phyloP scores from a whole-genome alignment of 2,797 vertebrate genomes.

The Lacerta viridis region DNA sequence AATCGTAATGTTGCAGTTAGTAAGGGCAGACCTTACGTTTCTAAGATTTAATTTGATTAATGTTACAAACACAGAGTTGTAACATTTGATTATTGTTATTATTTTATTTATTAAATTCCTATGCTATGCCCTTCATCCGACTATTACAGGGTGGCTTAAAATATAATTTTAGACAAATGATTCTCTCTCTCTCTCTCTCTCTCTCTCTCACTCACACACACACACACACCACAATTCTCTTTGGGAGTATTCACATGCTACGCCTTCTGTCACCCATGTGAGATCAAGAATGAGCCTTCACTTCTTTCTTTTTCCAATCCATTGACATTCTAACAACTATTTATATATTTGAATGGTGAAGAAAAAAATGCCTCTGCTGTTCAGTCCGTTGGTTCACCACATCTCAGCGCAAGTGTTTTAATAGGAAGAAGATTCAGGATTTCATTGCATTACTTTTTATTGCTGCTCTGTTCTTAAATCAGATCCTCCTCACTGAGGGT shows the following conservation, averaged over 20 bases:
- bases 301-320: too few species aligned
- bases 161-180: too few species aligned
- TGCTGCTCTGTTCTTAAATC: constrained; percentile 49
- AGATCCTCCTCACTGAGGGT: too few species aligned
- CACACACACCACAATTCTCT: neutral
- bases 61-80: neutral
- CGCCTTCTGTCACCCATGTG: neutral
- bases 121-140: too few species aligned
- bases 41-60: neutral
- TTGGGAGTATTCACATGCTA: neutral
- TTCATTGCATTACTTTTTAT: constrained; percentile 28
- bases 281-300: neutral
- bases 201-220: too few species aligned
- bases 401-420: constrained; percentile 40
- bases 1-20: neutral
- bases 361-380: neutral
- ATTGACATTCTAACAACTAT: constrained; percentile 25
- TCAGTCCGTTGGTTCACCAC: constrained; percentile 44
- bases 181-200: too few species aligned
- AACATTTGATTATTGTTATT: neutral
- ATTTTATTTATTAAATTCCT: too few species aligned
- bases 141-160: too few species aligned
- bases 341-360: constrained; percentile 11
- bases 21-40: neutral
- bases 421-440: neutral